A percentile compares a stretch with the other conserved stretches of the same genome.
These are phyloP conservation scores for Agonum fuliginosum DNA, from an alignment of 2,888 invertebrate genomes.

Conservation along the genomic window DNA sequence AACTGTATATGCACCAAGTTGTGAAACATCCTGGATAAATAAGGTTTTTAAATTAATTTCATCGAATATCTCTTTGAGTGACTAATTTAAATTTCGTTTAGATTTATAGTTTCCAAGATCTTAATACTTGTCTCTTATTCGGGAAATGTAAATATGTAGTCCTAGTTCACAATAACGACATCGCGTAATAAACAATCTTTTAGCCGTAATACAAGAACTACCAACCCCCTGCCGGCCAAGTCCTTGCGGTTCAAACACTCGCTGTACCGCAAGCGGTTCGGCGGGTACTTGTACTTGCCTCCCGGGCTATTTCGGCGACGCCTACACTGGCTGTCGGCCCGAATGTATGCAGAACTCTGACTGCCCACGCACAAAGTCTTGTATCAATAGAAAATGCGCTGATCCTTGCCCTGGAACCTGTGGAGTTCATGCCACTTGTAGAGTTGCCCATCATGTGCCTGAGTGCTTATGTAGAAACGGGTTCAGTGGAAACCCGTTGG, in stretches of 20 bases:
- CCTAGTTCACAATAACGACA: no score
- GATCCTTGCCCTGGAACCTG: slow-evolving; percentile 87
- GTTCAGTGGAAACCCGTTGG: slow-evolving; percentile 83
- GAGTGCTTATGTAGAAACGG: slow-evolving; percentile 84
- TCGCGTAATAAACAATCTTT: slow-evolving; percentile 57
- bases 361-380: slow-evolving; percentile 82
- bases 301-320: slow-evolving; percentile 85
- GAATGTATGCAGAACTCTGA: slow-evolving; percentile 87
- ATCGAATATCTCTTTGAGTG: no score
- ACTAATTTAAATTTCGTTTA: no score
- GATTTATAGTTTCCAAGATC: no score
- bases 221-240: slow-evolving; percentile 85
- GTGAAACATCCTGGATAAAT: no score
- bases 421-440: slow-evolving; percentile 85
- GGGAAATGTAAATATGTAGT: neutral
- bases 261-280: slow-evolving; percentile 84
- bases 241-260: slow-evolving; percentile 87
- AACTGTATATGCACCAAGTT: no score
- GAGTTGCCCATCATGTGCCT: slow-evolving; percentile 84
- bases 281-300: slow-evolving; percentile 86
- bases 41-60: no score
- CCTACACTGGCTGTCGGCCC: slow-evolving; percentile 86
- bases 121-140: no score
- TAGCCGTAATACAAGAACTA: slow-evolving; percentile 74
- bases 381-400: slow-evolving; percentile 85